A percentile compares a stretch with the other conserved stretches of the same genome.
Evolutionary conservation across 2,797 vertebrate genomes (phyloP).

Genomic region (Loriculus beryllinus): DNA sequence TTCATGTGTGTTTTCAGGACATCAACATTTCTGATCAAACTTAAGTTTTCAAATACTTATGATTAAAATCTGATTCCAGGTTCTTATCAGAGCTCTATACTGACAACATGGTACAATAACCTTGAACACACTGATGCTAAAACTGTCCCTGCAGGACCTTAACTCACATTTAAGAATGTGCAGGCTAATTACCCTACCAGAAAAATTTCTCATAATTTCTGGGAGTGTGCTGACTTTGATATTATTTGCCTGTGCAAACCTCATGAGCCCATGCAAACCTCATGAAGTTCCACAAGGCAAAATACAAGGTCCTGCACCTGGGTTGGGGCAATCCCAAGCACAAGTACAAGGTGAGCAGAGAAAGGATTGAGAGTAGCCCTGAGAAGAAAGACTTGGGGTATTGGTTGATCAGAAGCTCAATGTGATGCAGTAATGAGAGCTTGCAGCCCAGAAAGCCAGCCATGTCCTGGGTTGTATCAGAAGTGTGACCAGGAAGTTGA

Average conservation of each 20-base stretch:
- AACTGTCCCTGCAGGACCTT: not conserved
- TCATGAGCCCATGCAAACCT: not conserved
- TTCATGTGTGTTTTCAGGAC: not conserved
- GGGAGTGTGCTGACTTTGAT: not conserved
- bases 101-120: not conserved
- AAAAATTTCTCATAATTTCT: not conserved
- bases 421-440: rapidly evolving
- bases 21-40: not conserved
- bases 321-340: not conserved
- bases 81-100: not conserved
- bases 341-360: not conserved
- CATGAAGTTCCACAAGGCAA: not conserved
- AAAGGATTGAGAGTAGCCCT: not conserved
- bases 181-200: not conserved
- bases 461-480: not conserved
- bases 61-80: not conserved
- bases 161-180: not conserved
- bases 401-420: not conserved
- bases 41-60: not conserved
- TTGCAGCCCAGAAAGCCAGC: not conserved
- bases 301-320: not conserved
- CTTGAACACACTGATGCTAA: not conserved
- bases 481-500: not conserved
- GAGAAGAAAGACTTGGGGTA: not conserved
- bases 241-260: not conserved